These are phyloP conservation scores for Hesperophylax magnus DNA, from an alignment of 1,140 invertebrate genomes.

Conservation along the genomic window DNA sequence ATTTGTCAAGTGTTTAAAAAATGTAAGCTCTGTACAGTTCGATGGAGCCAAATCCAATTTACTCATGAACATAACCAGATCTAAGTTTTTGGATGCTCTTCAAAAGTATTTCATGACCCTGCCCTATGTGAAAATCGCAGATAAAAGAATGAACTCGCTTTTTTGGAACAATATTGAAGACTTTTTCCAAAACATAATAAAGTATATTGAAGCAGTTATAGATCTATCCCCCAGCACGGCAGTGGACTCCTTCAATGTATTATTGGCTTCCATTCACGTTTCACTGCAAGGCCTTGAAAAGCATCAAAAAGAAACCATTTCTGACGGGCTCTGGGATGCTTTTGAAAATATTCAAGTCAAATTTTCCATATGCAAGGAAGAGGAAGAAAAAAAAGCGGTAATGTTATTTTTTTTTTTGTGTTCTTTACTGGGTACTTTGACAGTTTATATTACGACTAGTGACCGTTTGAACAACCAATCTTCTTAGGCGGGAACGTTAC, in stretches of 20 bases:
- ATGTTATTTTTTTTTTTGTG: not conserved
- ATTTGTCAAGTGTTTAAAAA: conserved; percentile 62
- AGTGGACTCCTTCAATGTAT: conserved; percentile 58
- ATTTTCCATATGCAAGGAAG: conserved; percentile 59
- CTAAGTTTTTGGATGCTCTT: conserved; percentile 62
- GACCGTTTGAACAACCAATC: not conserved
- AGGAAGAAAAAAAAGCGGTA: conserved; percentile 59
- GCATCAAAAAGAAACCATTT: conserved; percentile 60
- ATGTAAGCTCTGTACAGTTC: conserved; percentile 63
- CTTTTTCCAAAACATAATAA: conserved; percentile 64
- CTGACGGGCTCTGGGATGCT: conserved; percentile 60
- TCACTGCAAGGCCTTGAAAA: conserved; percentile 61
- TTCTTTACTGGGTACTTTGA: not conserved
- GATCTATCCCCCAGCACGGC: conserved; percentile 63
- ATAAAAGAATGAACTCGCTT: conserved; percentile 60
- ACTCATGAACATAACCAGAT: conserved; percentile 62
- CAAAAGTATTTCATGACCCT: conserved; percentile 63
- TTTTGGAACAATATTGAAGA: conserved; percentile 64
- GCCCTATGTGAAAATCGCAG: conserved; percentile 59
- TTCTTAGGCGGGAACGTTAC: no score
- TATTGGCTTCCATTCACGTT: conserved; percentile 62
- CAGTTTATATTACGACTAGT: not conserved
- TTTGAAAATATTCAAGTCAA: conserved; percentile 60
- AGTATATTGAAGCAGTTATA: conserved; percentile 62
- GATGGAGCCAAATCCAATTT: conserved; percentile 62